Evolutionary conservation across 2,797 vertebrate species (phyloP), one percentile per base, ranked within the genome.

Genomic region (Diplodus puntazzo): DNA sequence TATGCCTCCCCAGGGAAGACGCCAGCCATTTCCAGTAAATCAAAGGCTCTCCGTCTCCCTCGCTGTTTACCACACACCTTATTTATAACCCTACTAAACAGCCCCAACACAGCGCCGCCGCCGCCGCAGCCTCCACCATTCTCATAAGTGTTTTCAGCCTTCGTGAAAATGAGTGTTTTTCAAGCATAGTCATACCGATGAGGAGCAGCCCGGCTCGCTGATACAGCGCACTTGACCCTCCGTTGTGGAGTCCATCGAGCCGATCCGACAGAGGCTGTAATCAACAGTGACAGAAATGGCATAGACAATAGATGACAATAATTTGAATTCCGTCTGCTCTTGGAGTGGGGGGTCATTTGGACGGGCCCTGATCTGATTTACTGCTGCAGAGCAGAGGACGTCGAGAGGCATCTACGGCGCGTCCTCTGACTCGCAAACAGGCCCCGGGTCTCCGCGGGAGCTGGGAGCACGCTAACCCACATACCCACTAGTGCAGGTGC

Each of bases 401-500:
- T 55, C 0, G 27, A 57, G 70, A 77, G 68, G 84, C 77, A 43
- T 73, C 43, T n/a, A 3, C 20, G 1, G 63, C 0, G 9, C 17
- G 48, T 87, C 81, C 75, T 84, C 76, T 77, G 81, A 81, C 80
- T 80, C n/a, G 34, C 69, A 70, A 77, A 79, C 75, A 75, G 82
- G 80, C 66, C 83, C 0, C 58, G 61, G 82, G 80, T 81, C 81
- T 68, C 77, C 69, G 82, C 52, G 10, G 84, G 86, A 73, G 79
- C 73, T 30, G 21, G 69, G 79, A 77, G 80, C 79, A 63, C 79
- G 58, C 49, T 93, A 92, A 93, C 93, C 94, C 92, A 94, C 90
- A 93, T 95, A 93, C 87, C 89, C 92, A 94, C 93, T 90, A 78
- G 94, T 87, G 91, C 94, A 95, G 95, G 94, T 95, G 93, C 93